These are phyloP conservation scores for Drosophila suzukii DNA, from an alignment of 1,140 invertebrate species.

Conservation along the genomic window DNA sequence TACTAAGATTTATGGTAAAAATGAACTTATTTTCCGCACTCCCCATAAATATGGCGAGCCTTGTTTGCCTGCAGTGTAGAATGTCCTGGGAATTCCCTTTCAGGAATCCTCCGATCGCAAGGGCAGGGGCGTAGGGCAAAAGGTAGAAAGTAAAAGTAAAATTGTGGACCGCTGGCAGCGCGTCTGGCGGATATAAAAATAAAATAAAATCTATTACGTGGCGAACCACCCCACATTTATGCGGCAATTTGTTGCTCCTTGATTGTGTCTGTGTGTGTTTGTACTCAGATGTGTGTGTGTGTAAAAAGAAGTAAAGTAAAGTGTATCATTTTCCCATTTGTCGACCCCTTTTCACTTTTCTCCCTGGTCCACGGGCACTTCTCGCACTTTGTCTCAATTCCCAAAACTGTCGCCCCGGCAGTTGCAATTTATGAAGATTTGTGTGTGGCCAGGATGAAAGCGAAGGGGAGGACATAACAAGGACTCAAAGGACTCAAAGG, in stretches of 20 bases:
- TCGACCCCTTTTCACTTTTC: slow-evolving; percentile 63
- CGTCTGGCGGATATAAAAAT: slow-evolving; percentile 72
- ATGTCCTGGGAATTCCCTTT: slow-evolving; percentile 59
- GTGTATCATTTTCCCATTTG: slow-evolving; percentile 84
- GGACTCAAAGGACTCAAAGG: neutral
- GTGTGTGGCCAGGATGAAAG: slow-evolving; percentile 61
- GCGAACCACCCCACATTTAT: slow-evolving; percentile 84
- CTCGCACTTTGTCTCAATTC: slow-evolving; percentile 81
- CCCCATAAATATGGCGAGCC: neutral
- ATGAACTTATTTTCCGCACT: neutral
- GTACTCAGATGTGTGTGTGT: slow-evolving; percentile 1
- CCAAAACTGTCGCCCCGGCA: slow-evolving; percentile 67
- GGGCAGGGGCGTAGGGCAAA: neutral
- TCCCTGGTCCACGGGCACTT: slow-evolving; percentile 30
- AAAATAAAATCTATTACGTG: slow-evolving; percentile 84
- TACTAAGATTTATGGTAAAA: neutral
- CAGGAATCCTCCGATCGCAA: slow-evolving; percentile 34
- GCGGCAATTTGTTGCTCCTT: slow-evolving; percentile 84
- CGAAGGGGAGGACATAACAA: neutral
- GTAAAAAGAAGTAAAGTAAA: slow-evolving; percentile 54
- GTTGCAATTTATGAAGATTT: slow-evolving; percentile 84
- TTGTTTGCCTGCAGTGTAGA: slow-evolving; percentile 29
- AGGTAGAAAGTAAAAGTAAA: slow-evolving; percentile 69
- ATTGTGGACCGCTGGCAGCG: slow-evolving; percentile 21
- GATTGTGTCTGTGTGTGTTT: slow-evolving; percentile 68